These are phyloP conservation scores for Archips crataeganus DNA, from an alignment of 2,888 invertebrate genomes.

Conservation along the genomic window DNA sequence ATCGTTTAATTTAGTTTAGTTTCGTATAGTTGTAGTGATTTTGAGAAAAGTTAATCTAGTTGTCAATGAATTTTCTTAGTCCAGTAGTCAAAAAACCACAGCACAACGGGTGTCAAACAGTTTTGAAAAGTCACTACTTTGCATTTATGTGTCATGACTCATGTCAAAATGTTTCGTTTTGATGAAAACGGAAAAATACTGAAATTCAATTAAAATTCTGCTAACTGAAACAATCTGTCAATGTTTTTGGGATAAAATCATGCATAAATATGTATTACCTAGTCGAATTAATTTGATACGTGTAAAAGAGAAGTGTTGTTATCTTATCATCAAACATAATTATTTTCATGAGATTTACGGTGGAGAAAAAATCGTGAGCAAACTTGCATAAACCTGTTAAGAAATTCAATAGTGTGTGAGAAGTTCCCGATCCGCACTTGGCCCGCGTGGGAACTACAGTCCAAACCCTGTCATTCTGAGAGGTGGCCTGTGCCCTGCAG, in stretches of 20 bases:
- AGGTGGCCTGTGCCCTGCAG: too few relatives aligned
- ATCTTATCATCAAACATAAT: background rate
- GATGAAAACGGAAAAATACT: background rate
- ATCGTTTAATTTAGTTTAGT: conserved; percentile 41
- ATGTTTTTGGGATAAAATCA: background rate
- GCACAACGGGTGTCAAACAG: background rate
- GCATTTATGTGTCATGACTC: too few relatives aligned
- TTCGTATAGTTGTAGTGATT: conserved; percentile 16
- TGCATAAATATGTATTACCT: background rate
- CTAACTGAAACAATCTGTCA: background rate
- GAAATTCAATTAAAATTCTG: background rate
- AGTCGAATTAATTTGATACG: background rate
- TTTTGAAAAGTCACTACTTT: background rate
- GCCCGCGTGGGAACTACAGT: too few relatives aligned
- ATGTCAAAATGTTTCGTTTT: background rate
- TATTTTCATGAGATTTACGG: background rate
- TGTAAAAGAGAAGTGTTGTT: background rate
- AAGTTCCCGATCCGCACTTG: too few relatives aligned
- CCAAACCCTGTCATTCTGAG: too few relatives aligned
- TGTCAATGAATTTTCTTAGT: background rate
- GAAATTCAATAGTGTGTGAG: too few relatives aligned
- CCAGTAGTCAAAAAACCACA: background rate
- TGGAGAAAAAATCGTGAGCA: too few relatives aligned
- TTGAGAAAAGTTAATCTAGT: background rate
- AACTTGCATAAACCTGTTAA: too few relatives aligned